Percentiles rank a stretch among this genome's conserved stretches.
phyloP scores from a whole-genome alignment of 2,888 invertebrate genomes.

The Pherbina coryleti region DNA sequence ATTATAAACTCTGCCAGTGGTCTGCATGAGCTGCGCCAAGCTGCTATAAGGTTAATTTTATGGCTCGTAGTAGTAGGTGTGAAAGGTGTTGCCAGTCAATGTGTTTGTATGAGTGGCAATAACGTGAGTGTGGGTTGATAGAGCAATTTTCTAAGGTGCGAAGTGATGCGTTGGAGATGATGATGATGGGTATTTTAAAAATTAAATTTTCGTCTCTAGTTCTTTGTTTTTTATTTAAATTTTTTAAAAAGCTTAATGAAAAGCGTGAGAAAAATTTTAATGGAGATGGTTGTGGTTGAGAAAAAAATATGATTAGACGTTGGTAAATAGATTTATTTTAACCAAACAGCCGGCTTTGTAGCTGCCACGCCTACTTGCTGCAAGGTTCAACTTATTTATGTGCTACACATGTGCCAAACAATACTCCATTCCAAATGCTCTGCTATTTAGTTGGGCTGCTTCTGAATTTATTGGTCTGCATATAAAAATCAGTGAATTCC shows the following conservation, averaged over 20 bases:
- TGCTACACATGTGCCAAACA: too few species aligned
- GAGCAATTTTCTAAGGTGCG: constrained; percentile 11
- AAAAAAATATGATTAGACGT: neutral
- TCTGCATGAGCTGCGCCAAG: neutral
- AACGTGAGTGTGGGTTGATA: neutral
- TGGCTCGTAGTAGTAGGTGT: constrained; percentile 9
- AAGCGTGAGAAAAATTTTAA: constrained; percentile 25
- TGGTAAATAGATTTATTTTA: neutral
- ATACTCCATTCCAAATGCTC: too few species aligned
- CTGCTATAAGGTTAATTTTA: neutral
- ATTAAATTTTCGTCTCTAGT: neutral
- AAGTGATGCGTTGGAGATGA: neutral
- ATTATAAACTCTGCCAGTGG: neutral
- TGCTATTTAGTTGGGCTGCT: too few species aligned
- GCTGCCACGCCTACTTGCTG: too few species aligned
- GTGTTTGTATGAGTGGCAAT: neutral
- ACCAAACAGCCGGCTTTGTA: neutral
- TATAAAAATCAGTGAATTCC: neutral
- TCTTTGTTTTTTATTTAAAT: neutral
- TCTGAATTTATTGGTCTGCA: neutral
- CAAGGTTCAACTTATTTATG: too few species aligned
- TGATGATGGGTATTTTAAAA: neutral
- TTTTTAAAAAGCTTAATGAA: constrained; percentile 17
- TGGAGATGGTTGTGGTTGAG: neutral
- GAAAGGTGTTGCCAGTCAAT: constrained; percentile 6